phyloP scores from a whole-genome alignment of 2,888 invertebrate species.

The Furcula furcula region DNA sequence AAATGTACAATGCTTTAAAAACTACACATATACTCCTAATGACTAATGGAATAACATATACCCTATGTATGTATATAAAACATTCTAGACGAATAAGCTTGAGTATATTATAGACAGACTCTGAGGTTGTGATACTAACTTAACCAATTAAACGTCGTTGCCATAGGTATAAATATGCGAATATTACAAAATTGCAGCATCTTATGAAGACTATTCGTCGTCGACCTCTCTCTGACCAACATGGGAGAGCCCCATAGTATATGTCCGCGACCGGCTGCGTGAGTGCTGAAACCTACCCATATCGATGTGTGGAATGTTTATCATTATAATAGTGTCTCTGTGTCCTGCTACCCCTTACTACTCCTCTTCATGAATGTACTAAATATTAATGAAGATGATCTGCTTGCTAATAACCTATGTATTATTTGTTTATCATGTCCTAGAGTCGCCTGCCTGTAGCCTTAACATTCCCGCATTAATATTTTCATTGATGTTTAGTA shows the following conservation, averaged over 20 bases:
- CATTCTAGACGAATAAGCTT: too few relatives aligned
- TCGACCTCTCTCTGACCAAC: slow-evolving; percentile 86
- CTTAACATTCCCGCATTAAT: too few relatives aligned
- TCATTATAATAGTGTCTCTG: slow-evolving; percentile 49
- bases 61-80: too few relatives aligned
- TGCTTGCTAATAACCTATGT: too few relatives aligned
- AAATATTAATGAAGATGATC: slow-evolving; percentile 42
- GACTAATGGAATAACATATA: too few relatives aligned
- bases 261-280: slow-evolving; percentile 72
- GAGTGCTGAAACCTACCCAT: slow-evolving; percentile 69
- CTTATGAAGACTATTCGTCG: slow-evolving; percentile 87
- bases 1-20: background rate
- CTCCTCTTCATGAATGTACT: slow-evolving; percentile 49
- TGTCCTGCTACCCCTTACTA: slow-evolving; percentile 34
- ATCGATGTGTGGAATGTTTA: slow-evolving; percentile 78
- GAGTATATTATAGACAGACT: too few relatives aligned
- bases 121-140: slow-evolving; percentile 43
- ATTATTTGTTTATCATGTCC: too few relatives aligned
- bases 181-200: slow-evolving; percentile 85
- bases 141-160: slow-evolving; percentile 73
- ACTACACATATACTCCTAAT: too few relatives aligned
- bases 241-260: slow-evolving; percentile 73
- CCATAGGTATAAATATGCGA: slow-evolving; percentile 80
- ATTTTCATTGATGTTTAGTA: background rate
- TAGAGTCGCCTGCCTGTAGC: too few relatives aligned